phyloP scores from a whole-genome alignment of 2,888 invertebrate species.

The Quadroppia sp. region DNA sequence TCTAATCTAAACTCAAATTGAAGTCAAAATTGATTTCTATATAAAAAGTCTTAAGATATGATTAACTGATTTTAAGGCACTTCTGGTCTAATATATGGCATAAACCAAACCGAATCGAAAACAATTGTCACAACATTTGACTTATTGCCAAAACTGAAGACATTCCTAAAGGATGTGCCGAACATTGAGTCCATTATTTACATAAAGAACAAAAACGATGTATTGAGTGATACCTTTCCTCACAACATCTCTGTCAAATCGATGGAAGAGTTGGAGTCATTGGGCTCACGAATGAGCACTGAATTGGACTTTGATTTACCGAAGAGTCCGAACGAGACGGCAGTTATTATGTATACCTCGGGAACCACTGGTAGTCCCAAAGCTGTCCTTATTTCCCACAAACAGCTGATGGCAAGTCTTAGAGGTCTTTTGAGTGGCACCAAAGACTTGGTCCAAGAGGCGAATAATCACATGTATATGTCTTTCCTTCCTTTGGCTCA shows the following conservation, averaged over 20 bases:
- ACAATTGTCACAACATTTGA: constrained; percentile 37
- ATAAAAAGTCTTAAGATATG: background rate
- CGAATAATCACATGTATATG: constrained; percentile 66
- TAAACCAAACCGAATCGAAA: constrained; percentile 38
- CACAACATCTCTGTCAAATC: constrained; percentile 7
- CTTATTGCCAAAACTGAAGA: constrained; percentile 26
- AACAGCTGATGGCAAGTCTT: constrained; percentile 44
- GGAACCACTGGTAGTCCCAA: constrained; percentile 58
- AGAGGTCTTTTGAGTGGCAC: constrained; percentile 15
- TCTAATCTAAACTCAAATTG: background rate
- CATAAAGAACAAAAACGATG: constrained; percentile 29
- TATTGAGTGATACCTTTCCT: constrained; percentile 31
- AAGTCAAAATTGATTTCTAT: background rate
- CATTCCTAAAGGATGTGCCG: constrained; percentile 25
- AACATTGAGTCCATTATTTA: constrained; percentile 36
- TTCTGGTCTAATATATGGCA: constrained; percentile 37
- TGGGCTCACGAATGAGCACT: background rate
- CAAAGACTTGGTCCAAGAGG: constrained; percentile 18
- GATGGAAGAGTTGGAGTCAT: constrained; percentile 31
- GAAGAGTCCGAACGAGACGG: constrained; percentile 67
- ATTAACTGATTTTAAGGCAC: constrained; percentile 19
- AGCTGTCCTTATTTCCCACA: constrained; percentile 49
- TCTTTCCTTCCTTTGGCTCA: constrained; percentile 96
- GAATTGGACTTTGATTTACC: constrained; percentile 55
- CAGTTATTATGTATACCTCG: constrained; percentile 98